These are phyloP conservation scores for Passer montanus DNA, from an alignment of 2,113 vertebrate genomes.

Conservation along the genomic window DNA sequence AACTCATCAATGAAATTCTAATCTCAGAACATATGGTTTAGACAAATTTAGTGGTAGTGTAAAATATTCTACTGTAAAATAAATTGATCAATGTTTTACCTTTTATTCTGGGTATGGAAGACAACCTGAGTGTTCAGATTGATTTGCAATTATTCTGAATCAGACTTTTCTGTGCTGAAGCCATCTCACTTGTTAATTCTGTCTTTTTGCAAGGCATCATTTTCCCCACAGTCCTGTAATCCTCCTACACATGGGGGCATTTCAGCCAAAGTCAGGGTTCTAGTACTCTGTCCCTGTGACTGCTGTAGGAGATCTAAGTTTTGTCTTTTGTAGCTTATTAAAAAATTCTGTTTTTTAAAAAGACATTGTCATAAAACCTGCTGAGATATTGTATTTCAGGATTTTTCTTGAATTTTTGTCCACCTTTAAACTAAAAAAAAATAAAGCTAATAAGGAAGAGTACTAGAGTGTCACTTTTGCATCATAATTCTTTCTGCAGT, in stretches of 20 bases:
- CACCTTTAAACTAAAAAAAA: neutral
- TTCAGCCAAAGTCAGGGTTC: neutral
- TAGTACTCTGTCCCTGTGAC: no score
- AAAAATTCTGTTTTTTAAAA: neutral
- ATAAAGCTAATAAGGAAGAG: neutral
- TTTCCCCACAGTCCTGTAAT: neutral
- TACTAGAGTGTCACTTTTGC: neutral
- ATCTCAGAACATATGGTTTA: rapidly evolving
- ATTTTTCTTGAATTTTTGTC: neutral
- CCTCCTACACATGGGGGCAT: neutral
- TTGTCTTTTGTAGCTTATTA: neutral
- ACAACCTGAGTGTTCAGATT: neutral
- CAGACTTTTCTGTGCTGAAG: neutral
- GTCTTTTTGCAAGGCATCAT: neutral
- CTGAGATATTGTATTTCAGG: neutral
- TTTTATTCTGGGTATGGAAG: neutral
- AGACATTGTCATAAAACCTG: neutral
- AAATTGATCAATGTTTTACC: neutral
- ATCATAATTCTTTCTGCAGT: neutral
- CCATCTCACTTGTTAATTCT: neutral
- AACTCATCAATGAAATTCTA: neutral
- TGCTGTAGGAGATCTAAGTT: neutral
- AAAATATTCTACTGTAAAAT: neutral
- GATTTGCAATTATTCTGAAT: neutral
- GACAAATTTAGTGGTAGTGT: neutral